Conservation (phyloP, 2,797 vertebrate species). For the Pteronotus mesoamericanus region DNA sequence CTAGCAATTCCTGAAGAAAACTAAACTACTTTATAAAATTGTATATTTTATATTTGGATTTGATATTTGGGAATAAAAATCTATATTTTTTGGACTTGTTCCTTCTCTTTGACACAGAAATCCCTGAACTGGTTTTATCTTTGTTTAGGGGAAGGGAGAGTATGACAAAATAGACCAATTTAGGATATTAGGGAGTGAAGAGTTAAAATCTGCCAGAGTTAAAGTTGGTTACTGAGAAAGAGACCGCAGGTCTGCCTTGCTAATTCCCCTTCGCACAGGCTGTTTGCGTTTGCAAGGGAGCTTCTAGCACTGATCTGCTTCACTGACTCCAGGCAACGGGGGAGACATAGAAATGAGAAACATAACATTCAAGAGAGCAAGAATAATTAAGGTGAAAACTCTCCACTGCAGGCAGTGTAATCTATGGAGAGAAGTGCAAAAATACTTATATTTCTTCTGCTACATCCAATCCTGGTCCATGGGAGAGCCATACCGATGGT, state of each 20-base stretch:
- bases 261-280: neutral
- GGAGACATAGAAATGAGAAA: neutral
- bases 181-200: neutral
- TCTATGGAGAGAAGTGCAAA: neutral
- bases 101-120: neutral
- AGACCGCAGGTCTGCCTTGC: neutral
- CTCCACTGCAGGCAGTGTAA: neutral
- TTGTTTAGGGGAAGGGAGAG: neutral
- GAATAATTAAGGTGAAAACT: neutral
- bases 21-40: constrained; percentile 2
- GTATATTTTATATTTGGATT: neutral
- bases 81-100: neutral
- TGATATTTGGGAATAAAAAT: neutral
- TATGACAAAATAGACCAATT: neutral
- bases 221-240: neutral
- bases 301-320: neutral
- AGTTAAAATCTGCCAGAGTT: neutral
- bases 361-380: neutral
- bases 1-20: neutral
- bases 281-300: neutral
- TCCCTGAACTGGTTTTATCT: neutral
- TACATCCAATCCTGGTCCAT: neutral
- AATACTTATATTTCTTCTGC: neutral
- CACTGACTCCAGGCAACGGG: neutral
- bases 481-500: neutral